phyloP scores from a whole-genome alignment of 1,140 invertebrate genomes.

The Apis florea region DNA sequence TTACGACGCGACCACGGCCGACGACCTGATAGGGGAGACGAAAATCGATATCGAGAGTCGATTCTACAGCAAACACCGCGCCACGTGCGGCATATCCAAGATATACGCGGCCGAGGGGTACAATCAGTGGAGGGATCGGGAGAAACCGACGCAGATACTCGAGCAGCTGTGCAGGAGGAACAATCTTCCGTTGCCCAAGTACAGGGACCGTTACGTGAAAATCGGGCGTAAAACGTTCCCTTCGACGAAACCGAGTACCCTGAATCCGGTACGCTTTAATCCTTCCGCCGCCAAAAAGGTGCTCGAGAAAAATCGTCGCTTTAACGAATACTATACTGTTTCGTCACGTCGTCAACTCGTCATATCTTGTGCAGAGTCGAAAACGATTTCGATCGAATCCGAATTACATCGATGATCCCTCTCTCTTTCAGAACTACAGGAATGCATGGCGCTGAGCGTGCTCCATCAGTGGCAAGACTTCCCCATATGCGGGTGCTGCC shows the following conservation, averaged over 20 bases:
- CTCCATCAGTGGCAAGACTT: constrained; percentile 87
- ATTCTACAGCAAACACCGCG: constrained; percentile 89
- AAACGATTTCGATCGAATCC: too few species aligned
- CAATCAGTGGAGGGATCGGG: constrained; percentile 89
- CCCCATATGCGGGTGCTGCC: constrained; percentile 86
- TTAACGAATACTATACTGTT: too few species aligned
- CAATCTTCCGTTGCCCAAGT: constrained; percentile 81
- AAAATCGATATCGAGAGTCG: constrained; percentile 93
- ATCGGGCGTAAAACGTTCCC: constrained; percentile 42
- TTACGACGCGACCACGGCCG: constrained; percentile 84
- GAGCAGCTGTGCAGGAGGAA: constrained; percentile 86
- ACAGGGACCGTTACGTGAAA: constrained; percentile 49
- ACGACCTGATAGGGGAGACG: constrained; percentile 93
- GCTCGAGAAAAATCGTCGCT: too few species aligned
- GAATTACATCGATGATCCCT: constrained; percentile 36
- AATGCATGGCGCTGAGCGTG: constrained; percentile 86
- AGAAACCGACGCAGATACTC: constrained; percentile 88
- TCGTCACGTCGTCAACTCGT: too few species aligned
- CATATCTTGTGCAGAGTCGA: too few species aligned
- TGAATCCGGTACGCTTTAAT: constrained; percentile 25
- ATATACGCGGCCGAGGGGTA: constrained; percentile 87
- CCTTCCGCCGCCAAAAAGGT: too few species aligned
- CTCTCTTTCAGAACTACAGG: constrained; percentile 79
- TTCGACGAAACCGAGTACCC: neutral
- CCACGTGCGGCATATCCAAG: constrained; percentile 87